Evolutionary conservation across 30 jellyfish, hydroid and myxozoan species (phyloP).

Genomic region (Aurelia sp.): DNA sequence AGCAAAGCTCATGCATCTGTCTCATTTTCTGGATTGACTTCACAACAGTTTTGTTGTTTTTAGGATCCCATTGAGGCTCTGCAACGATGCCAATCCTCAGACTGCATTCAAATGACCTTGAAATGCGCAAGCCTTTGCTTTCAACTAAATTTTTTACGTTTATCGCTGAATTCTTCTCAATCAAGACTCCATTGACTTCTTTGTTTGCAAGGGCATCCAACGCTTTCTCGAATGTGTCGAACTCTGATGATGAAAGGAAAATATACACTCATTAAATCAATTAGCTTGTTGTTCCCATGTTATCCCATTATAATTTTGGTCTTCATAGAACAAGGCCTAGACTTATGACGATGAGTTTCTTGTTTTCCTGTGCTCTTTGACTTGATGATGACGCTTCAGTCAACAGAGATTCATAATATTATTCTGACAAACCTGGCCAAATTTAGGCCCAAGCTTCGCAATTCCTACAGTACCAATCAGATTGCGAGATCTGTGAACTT

Average conservation of each 20-base stretch:
- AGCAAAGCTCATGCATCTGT: conserved; percentile 3
- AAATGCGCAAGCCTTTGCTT: conserved; percentile 26
- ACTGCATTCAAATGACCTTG: conserved; percentile 48
- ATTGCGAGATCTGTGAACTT: too few relatives aligned
- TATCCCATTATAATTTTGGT: too few relatives aligned
- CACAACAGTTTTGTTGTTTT: conserved; percentile 17
- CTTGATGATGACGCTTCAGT: too few relatives aligned
- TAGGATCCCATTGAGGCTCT: conserved; percentile 13
- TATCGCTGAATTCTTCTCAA: conserved; percentile 42
- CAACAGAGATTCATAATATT: too few relatives aligned
- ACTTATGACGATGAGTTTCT: too few relatives aligned
- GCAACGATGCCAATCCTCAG: conserved; percentile 45
- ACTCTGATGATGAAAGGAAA: not conserved
- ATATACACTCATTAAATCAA: not conserved
- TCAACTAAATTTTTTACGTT: conserved; percentile 13
- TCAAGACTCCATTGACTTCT: conserved; percentile 50
- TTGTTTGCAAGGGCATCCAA: conserved; percentile 23
- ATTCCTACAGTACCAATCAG: too few relatives aligned
- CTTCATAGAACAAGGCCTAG: too few relatives aligned
- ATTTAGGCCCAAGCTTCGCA: too few relatives aligned
- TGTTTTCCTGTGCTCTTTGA: too few relatives aligned
- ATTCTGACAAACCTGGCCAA: too few relatives aligned
- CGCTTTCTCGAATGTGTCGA: conserved; percentile 21
- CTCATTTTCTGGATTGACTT: conserved; percentile 1
- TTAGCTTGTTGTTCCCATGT: too few relatives aligned